Evolutionary conservation across 2,797 vertebrate species (phyloP).

Genomic region (Micromesistius poutassou): DNA sequence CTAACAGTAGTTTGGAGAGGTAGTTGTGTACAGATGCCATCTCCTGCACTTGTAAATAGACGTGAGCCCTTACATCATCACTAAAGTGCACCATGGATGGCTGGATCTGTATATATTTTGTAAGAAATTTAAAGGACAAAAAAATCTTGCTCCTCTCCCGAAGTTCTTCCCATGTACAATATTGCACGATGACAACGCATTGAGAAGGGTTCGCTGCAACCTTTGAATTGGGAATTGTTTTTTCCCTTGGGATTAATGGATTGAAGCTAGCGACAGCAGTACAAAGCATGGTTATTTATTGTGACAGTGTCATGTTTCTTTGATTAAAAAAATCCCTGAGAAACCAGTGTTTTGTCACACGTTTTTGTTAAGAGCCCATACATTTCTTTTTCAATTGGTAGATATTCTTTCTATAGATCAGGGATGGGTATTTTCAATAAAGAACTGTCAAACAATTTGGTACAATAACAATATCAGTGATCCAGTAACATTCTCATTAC

Average conservation of each 20-base stretch:
- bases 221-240: constrained; percentile 59
- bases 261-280: constrained; percentile 65
- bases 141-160: constrained; percentile 50
- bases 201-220: constrained; percentile 51
- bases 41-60: constrained; percentile 80
- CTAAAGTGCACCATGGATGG: constrained; percentile 63
- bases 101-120: constrained; percentile 73
- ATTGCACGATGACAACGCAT: constrained; percentile 65
- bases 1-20: constrained; percentile 14
- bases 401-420: neutral
- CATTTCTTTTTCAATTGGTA: too few species aligned
- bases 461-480: neutral
- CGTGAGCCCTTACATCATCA: constrained; percentile 66
- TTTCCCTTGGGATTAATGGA: constrained; percentile 44
- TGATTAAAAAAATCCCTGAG: constrained; percentile 71
- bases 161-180: constrained; percentile 62
- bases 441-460: neutral
- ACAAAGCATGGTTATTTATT: constrained; percentile 84
- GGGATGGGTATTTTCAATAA: neutral
- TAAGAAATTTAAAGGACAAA: constrained; percentile 57
- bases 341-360: constrained; percentile 28
- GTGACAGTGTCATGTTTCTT: constrained; percentile 80
- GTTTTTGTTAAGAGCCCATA: constrained; percentile 7
- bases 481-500: neutral
- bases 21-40: constrained; percentile 12